Conservation (phyloP, 2,888 invertebrate species). For the Ypsolopha sequella region DNA sequence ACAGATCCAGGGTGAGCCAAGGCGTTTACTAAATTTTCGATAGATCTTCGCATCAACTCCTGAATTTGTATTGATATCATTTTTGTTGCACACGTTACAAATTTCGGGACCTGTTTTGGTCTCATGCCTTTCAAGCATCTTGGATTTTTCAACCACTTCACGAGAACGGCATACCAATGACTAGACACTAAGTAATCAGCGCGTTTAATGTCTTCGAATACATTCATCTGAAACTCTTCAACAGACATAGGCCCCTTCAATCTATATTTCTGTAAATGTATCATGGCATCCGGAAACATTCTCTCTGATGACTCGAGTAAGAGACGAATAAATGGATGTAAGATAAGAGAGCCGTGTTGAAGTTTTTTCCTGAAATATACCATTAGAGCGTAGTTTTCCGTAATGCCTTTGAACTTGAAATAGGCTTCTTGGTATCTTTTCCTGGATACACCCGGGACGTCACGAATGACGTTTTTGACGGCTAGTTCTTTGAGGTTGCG, state of each 20-base stretch:
- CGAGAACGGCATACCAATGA: constrained; percentile 53
- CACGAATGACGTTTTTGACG: constrained; percentile 73
- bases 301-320: constrained; percentile 65
- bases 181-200: constrained; percentile 55
- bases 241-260: constrained; percentile 45
- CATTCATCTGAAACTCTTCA: constrained; percentile 33
- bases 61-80: constrained; percentile 73
- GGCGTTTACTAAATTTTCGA: constrained; percentile 71
- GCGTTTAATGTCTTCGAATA: constrained; percentile 48
- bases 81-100: constrained; percentile 53
- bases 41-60: constrained; percentile 75
- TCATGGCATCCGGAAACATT: constrained; percentile 65
- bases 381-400: constrained; percentile 71
- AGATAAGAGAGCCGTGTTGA: constrained; percentile 67
- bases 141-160: constrained; percentile 60
- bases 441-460: constrained; percentile 66
- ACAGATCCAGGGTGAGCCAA: constrained; percentile 64
- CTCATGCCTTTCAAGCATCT: constrained; percentile 52
- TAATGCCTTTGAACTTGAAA: constrained; percentile 74
- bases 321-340: constrained; percentile 74
- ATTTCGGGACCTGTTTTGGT: constrained; percentile 39
- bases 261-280: constrained; percentile 62
- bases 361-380: constrained; percentile 68
- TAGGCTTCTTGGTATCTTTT: constrained; percentile 54
- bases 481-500: constrained; percentile 73